Base-by-base conservation (phyloP, 2,113 vertebrate genomes). In the Proteles cristata region DNA sequence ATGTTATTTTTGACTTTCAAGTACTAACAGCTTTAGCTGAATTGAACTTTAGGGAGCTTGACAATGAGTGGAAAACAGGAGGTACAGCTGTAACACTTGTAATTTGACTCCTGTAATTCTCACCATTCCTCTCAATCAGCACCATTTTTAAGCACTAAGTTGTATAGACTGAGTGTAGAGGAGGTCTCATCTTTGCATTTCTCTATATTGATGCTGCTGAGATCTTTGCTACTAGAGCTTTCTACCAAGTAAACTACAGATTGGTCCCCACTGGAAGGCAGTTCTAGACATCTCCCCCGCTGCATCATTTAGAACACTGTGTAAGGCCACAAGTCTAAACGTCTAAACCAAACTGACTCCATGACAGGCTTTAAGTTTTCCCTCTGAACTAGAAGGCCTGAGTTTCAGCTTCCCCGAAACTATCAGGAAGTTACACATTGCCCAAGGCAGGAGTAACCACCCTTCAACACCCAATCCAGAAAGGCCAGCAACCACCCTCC, bases 1-100 rank as follows among this genome's bases (percentile, higher is more conserved):
- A 98, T 97, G 98, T 97, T 16, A 90, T 94, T 98, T 98, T 94
- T 96, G 79, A 97, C 80, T 97, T 97, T 98, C 90, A 97, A 96
- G 93, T 71, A 83, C 90, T 97, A 97, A 97, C 96, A 93, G 97
- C 96, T 98, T 96, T 98, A 93, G 92, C 88, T 97, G 95, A 97
- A 91, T 87, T 98, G 94, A 95, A 92, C 96, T 98, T 97, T 93
- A 97, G 97, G 97, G 95, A 98, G 23, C 93, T 98, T 98, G 96
- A 96, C 89, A 97, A 98, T 95, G 45, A 96, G 10, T 69, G 86
- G 90, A 97, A 97, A 98, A 96, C 17, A 80, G 96, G 97, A 98
- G 93, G 7, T n/a, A 83, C 66, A 95, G 92, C 93, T 81, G 25
- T 12, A 48, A 15, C 58, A 61, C 58, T 97, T 89, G 96, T 95